These are phyloP conservation scores for Terrapene triunguis DNA, from an alignment of 2,113 vertebrate genomes.

Conservation along the genomic window DNA sequence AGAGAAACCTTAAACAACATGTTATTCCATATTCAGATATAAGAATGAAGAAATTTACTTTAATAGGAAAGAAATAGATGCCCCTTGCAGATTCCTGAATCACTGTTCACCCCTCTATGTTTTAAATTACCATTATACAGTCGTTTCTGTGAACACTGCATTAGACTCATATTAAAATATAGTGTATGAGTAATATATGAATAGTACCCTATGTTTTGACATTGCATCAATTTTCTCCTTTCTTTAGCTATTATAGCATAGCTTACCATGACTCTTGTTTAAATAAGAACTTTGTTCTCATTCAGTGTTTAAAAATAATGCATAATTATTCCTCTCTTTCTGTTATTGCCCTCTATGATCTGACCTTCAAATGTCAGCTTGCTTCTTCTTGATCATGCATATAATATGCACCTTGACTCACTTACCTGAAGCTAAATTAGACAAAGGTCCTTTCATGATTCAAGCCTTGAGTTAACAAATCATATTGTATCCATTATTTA, in stretches of 20 bases:
- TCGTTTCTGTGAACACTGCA: background rate
- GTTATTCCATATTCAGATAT: accelerated
- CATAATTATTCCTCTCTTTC: constrained; percentile 55
- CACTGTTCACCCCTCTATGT: background rate
- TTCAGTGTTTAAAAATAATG: constrained; percentile 58
- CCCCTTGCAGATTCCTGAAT: background rate
- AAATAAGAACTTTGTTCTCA: constrained; percentile 33
- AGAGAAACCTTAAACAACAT: background rate
- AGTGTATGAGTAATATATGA: constrained; percentile 18
- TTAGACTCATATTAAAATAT: constrained; percentile 50
- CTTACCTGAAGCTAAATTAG: constrained; percentile 48
- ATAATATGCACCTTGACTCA: constrained; percentile 58
- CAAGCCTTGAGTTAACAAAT: constrained; percentile 53
- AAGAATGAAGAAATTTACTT: background rate
- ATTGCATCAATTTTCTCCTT: constrained; percentile 26
- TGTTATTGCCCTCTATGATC: constrained; percentile 58
- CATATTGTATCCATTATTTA: constrained; percentile 31
- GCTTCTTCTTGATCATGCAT: constrained; percentile 64
- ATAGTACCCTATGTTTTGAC: background rate
- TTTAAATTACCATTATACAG: background rate
- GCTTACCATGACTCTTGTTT: constrained; percentile 29
- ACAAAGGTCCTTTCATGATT: constrained; percentile 59
- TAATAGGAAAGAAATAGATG: background rate
- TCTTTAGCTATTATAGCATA: constrained; percentile 39
- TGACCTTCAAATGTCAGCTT: constrained; percentile 79